A percentile compares a stretch with the other conserved stretches of the same genome.
These are phyloP conservation scores for Elgaria multicarinata DNA, from an alignment of 2,113 vertebrate species.

Conservation along the genomic window DNA sequence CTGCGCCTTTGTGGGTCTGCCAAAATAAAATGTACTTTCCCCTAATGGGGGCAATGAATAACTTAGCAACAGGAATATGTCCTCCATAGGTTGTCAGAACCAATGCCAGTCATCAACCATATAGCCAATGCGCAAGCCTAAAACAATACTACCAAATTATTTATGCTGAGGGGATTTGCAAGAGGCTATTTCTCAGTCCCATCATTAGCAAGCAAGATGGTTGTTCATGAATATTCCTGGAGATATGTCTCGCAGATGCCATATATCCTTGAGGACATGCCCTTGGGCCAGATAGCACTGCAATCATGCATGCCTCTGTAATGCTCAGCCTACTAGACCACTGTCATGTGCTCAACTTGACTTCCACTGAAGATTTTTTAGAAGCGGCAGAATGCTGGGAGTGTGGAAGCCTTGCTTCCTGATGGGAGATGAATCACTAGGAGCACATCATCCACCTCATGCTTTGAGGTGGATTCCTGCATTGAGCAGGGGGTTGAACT, in stretches of 20 bases:
- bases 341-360: neutral
- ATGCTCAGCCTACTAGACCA: neutral
- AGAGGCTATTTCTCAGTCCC: neutral
- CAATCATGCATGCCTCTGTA: neutral
- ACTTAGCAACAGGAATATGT: neutral
- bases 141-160: neutral
- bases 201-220: neutral
- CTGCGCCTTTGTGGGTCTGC: neutral
- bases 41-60: neutral
- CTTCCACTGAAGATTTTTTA: neutral
- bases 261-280: neutral
- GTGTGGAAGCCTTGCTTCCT: neutral
- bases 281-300: neutral
- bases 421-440: neutral
- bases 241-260: neutral
- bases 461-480: too few relatives aligned
- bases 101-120: neutral
- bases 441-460: neutral
- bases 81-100: neutral
- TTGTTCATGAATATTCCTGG: neutral
- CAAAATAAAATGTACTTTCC: neutral
- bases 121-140: neutral
- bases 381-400: neutral
- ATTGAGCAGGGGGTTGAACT: too few relatives aligned
- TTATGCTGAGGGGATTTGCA: neutral